A percentile compares a stretch with the other conserved stretches of the same genome.
These are phyloP conservation scores for Cherax destructor DNA, from an alignment of 1,140 invertebrate genomes.

Conservation along the genomic window DNA sequence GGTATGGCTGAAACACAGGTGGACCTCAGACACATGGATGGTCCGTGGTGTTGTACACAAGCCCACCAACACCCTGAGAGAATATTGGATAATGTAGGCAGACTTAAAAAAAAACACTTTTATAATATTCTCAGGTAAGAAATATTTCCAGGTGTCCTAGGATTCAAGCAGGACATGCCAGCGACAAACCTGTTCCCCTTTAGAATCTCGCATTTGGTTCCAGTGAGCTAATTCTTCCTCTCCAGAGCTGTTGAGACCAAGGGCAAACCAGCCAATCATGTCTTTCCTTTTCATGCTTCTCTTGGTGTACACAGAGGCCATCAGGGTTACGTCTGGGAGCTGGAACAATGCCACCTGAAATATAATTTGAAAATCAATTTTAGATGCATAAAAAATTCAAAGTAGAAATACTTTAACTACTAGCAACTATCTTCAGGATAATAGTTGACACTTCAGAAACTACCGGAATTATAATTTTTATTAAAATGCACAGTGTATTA, in stretches of 20 bases:
- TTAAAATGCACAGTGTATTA: too few species aligned
- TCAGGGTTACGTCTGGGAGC: conserved; percentile 94
- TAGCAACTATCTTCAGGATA: too few species aligned
- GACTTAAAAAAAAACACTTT: background rate
- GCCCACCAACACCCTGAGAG: background rate
- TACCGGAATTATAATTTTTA: too few species aligned
- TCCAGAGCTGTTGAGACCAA: conserved; percentile 93
- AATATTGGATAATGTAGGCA: background rate
- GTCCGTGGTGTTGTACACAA: background rate
- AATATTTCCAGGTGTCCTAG: conserved; percentile 3
- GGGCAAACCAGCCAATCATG: conserved; percentile 96
- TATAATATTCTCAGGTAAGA: conserved; percentile 18
- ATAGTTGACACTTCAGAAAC: too few species aligned
- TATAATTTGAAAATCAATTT: background rate
- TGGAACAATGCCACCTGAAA: conserved; percentile 93
- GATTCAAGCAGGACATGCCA: conserved; percentile 84
- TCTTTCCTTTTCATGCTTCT: conserved; percentile 95
- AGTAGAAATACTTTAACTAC: too few species aligned
- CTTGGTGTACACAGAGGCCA: conserved; percentile 94
- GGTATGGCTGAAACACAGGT: conserved; percentile 25
- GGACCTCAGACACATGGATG: background rate
- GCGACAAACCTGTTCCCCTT: conserved; percentile 83
- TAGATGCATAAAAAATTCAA: background rate
- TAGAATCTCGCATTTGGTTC: conserved; percentile 89
- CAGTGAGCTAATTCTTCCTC: conserved; percentile 95